Conservation (phyloP, 1,140 invertebrate species). For the Pseudomyrmex pallidus region DNA sequence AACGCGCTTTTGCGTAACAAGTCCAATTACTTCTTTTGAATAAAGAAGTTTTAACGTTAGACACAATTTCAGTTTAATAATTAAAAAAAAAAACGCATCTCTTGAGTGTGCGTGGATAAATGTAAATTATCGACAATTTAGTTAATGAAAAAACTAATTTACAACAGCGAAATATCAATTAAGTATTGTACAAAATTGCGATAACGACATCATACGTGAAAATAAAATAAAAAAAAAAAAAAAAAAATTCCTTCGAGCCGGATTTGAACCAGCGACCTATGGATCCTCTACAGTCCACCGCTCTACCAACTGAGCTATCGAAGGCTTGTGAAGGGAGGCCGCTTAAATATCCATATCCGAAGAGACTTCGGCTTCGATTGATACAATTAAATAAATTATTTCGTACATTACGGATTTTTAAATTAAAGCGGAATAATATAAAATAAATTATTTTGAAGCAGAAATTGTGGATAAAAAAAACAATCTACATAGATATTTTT, state of each 20-base stretch:
- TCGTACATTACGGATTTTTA: not conserved
- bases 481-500: conserved; percentile 66
- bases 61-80: too few species aligned
- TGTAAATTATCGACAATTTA: too few species aligned
- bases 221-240: conserved; percentile 6
- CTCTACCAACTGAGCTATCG: conserved; percentile 72
- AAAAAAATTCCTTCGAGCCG: conserved; percentile 79
- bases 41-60: too few species aligned
- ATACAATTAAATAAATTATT: not conserved
- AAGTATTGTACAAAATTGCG: not conserved
- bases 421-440: not conserved
- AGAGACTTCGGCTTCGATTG: not conserved
- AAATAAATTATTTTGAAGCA: not conserved
- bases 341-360: not conserved
- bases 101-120: too few species aligned
- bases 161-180: too few species aligned
- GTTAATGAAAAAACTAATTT: too few species aligned
- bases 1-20: too few species aligned
- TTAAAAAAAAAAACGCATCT: too few species aligned
- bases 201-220: not conserved
- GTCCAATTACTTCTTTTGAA: too few species aligned
- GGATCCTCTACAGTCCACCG: conserved; percentile 75
- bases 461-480: not conserved
- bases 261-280: conserved; percentile 83
- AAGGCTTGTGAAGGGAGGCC: conserved; percentile 28